Conservation (phyloP, 1,140 invertebrate genomes). For the Sitodiplosis mosellana region DNA sequence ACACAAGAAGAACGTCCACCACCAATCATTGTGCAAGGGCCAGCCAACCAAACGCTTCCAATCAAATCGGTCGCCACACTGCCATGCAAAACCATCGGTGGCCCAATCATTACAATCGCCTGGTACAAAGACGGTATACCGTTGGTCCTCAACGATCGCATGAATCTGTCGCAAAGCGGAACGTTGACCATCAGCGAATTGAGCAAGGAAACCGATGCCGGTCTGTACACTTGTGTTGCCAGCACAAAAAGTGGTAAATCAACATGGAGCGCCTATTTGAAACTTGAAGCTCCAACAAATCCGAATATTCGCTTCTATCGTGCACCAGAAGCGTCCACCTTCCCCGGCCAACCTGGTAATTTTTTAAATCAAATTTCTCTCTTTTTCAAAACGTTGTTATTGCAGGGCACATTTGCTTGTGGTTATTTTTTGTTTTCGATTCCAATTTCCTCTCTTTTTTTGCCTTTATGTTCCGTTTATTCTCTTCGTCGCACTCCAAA, state of each 20-base stretch:
- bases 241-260: constrained; percentile 67
- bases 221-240: constrained; percentile 66
- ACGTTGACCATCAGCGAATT: constrained; percentile 59
- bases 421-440: not conserved
- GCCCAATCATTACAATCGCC: constrained; percentile 53
- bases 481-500: no score
- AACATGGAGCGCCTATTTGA: constrained; percentile 62
- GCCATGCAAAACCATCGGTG: constrained; percentile 55
- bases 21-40: constrained; percentile 71
- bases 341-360: constrained; percentile 53
- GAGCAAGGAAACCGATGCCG: constrained; percentile 45
- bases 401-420: not conserved
- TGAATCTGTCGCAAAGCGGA: constrained; percentile 48
- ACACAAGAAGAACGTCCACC: constrained; percentile 63
- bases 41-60: constrained; percentile 77
- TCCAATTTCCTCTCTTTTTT: no score
- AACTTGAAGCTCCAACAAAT: constrained; percentile 61
- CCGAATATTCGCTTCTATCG: constrained; percentile 68
- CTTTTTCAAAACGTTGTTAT: no score
- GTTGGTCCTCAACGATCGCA: constrained; percentile 35
- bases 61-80: constrained; percentile 55
- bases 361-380: not conserved
- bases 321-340: constrained; percentile 49
- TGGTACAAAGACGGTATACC: constrained; percentile 69
- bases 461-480: no score